Evolutionary conservation across 2,888 invertebrate species (phyloP), one percentile per base, ranked within the genome.

Genomic region (Athetis lepigone): DNA sequence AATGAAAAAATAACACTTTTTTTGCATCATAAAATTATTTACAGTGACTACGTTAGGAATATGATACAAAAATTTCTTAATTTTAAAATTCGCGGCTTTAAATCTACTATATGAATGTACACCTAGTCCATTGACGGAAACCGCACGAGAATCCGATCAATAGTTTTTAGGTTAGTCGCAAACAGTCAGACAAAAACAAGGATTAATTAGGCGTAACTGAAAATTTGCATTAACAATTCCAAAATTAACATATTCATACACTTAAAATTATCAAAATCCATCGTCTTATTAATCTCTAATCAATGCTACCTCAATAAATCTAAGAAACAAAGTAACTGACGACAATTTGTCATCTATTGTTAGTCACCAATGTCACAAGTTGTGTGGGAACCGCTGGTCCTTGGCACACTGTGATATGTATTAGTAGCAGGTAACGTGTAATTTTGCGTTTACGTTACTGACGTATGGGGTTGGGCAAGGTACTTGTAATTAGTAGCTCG

Each of bases 351-450:
- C 50, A 27, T 27, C 45, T 37, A 73, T 75, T 75, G 73, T 73
- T 75, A 42, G 49, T 64, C 55, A 45, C 27, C 72, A 73, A 73
- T 75, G 73, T 73, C 70, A 73, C 59, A 69, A 63, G 70, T 33
- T 39, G 61, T 74, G 71, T 75, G 75, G 55, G 71, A 70, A 75
- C 49, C 59, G 50, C 4, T 7, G 46, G 68, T 70, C 78, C 78
- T 78, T 78, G 78, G 73, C 79, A 62, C 45, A 70, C 72, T 69
- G 55, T 50, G 33, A 16, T 50, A 50, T 42, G 21, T 43, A 42
- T 11, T 29, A 56, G 25, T 33, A 39, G 33, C 13, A 37, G 56
- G 64, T 64, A 63, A 63, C 62, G 21, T 65, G 59, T 73, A 64
- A 73, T 76, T 75, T 70, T 42, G 40, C 55, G 67, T 63, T 64